These are phyloP conservation scores for Catamblyrhynchus diadema DNA, from an alignment of 2,797 vertebrate species.

Conservation along the genomic window DNA sequence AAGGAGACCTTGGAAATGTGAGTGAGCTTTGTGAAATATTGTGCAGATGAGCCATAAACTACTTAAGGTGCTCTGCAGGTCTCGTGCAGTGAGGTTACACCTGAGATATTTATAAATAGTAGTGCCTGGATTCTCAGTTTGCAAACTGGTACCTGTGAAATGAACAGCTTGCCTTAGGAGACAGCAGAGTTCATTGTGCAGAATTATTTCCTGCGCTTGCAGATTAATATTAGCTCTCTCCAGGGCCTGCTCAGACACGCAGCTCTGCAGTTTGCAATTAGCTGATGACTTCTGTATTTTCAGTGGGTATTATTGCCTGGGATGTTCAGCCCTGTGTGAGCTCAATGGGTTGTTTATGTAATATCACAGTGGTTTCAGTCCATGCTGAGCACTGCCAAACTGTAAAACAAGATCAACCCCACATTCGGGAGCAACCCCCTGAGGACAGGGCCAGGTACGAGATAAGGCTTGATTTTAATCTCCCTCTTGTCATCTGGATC, in stretches of 20 bases:
- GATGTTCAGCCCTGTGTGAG: not conserved
- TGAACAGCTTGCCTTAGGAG: not conserved
- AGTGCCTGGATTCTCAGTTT: not conserved
- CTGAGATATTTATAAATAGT: not conserved
- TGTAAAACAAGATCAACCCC: not conserved
- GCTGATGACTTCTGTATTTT: not conserved
- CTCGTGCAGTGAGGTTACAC: not conserved
- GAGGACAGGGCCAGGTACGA: not conserved
- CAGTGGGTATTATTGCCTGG: not conserved
- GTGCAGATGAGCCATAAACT: not conserved
- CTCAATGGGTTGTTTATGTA: not conserved
- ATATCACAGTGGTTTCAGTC: not conserved
- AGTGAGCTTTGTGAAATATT: not conserved
- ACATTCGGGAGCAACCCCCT: not conserved
- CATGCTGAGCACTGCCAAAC: not conserved
- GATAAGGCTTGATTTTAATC: conserved; percentile 19
- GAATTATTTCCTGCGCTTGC: not conserved
- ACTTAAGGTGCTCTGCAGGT: not conserved
- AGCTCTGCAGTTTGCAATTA: not conserved
- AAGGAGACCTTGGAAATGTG: not conserved
- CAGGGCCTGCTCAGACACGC: not conserved
- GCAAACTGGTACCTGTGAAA: not conserved
- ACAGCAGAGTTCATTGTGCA: not conserved
- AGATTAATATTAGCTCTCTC: not conserved
- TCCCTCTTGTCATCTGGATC: conserved; percentile 23